phyloP scores from a whole-genome alignment of 2,888 invertebrate species.

The Oxystoma pomonae region DNA sequence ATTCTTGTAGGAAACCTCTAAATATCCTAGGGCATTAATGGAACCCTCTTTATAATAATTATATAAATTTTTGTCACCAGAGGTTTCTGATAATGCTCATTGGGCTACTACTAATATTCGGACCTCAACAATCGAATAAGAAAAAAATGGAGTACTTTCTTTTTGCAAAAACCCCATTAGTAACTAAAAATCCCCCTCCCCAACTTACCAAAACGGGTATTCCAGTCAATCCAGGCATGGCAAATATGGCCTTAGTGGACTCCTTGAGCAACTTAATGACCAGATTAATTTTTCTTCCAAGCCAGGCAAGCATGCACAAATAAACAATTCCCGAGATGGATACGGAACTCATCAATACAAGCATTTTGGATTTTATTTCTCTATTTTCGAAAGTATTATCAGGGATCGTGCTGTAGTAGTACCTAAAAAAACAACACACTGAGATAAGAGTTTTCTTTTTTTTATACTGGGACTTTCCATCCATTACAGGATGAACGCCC shows the following conservation, averaged over 20 bases:
- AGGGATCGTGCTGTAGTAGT: conserved; percentile 5
- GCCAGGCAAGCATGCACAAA: conserved; percentile 21
- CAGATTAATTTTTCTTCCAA: conserved; percentile 47
- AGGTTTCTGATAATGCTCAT: no score
- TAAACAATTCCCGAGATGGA: conserved; percentile 24
- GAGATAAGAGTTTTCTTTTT: not conserved
- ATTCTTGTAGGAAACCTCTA: no score
- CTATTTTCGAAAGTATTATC: not conserved
- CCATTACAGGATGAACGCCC: no score
- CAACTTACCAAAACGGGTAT: conserved; percentile 54
- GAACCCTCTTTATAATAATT: no score
- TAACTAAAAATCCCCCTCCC: no score
- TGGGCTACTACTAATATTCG: no score
- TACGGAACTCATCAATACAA: conserved; percentile 18
- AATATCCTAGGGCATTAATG: no score
- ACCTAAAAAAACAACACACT: conserved; percentile 14
- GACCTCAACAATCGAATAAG: no score
- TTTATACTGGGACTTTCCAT: no score
- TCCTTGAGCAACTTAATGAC: conserved; percentile 55
- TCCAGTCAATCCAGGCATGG: conserved; percentile 53
- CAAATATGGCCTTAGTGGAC: conserved; percentile 54
- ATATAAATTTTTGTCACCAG: no score
- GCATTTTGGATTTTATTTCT: conserved; percentile 1
- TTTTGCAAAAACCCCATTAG: no score
- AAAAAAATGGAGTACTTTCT: no score